Evolutionary conservation across 2,888 invertebrate genomes (phyloP).

Genomic region (Polylopha cassiicola): DNA sequence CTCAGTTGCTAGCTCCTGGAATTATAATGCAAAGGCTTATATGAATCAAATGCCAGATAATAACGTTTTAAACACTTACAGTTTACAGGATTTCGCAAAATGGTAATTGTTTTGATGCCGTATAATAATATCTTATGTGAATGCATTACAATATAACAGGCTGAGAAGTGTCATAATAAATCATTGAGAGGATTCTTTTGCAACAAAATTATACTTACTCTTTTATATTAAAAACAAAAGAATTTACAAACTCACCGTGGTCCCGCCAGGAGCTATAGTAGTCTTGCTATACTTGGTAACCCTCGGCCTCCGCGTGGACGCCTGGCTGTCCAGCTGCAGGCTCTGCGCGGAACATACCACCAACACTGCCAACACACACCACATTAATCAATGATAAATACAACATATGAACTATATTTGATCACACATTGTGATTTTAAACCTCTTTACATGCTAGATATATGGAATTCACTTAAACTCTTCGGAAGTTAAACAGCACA

Average conservation of each 20-base stretch:
- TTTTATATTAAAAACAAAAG: slow-evolving; percentile 1
- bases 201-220: too few relatives aligned
- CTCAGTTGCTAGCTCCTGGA: slow-evolving; percentile 65
- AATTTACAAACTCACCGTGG: slow-evolving; percentile 49
- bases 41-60: slow-evolving; percentile 3
- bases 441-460: too few relatives aligned
- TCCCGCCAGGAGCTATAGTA: slow-evolving; percentile 60
- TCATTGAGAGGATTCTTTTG: too few relatives aligned
- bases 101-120: too few relatives aligned
- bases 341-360: slow-evolving; percentile 64
- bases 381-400: slow-evolving; percentile 47
- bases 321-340: slow-evolving; percentile 76
- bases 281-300: slow-evolving; percentile 81
- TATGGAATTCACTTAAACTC: too few relatives aligned
- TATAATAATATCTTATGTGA: too few relatives aligned
- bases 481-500: too few relatives aligned
- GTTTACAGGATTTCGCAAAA: too few relatives aligned
- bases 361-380: slow-evolving; percentile 58
- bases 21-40: slow-evolving; percentile 14
- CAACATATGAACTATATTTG: too few relatives aligned
- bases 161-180: too few relatives aligned
- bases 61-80: slow-evolving; percentile 11
- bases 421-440: too few relatives aligned
- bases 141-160: too few relatives aligned
- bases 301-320: slow-evolving; percentile 80